A percentile compares a stretch with the other conserved stretches of the same genome.
phyloP scores from a whole-genome alignment of 2,888 invertebrate genomes.

The Amphipyra tragopoginis region DNA sequence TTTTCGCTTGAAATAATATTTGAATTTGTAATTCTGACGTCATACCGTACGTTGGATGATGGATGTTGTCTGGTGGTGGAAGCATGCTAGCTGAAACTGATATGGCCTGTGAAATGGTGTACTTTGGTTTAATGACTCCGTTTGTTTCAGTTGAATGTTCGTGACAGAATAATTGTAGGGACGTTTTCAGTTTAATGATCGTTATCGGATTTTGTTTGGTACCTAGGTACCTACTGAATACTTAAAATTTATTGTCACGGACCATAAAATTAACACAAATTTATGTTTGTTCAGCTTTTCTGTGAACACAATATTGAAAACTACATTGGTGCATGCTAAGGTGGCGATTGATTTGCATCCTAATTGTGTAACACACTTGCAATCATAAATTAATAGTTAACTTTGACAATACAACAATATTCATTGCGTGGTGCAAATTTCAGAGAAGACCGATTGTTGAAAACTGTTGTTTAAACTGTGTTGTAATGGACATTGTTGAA shows the following conservation, averaged over 20 bases:
- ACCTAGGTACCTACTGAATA: too few species aligned
- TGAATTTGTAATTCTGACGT: slow-evolving; percentile 84
- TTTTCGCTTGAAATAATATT: slow-evolving; percentile 85
- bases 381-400: too few species aligned
- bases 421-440: too few species aligned
- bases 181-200: slow-evolving; percentile 11
- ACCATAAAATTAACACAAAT: neutral
- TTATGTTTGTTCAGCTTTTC: too few species aligned
- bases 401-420: too few species aligned
- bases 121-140: slow-evolving; percentile 35
- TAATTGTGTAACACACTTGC: too few species aligned
- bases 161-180: slow-evolving; percentile 17
- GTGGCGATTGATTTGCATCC: too few species aligned
- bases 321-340: neutral
- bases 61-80: slow-evolving; percentile 74
- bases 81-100: slow-evolving; percentile 62
- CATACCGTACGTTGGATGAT: slow-evolving; percentile 72
- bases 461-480: too few species aligned
- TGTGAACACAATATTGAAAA: neutral
- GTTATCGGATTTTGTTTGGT: slow-evolving; percentile 8
- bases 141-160: slow-evolving; percentile 28
- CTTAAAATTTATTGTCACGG: neutral
- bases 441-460: too few species aligned
- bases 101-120: slow-evolving; percentile 48
- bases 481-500: too few species aligned